A percentile compares a stretch with the other conserved stretches of the same genome.
phyloP scores from a whole-genome alignment of 2,888 invertebrate genomes.

The Caradrina kadenii region DNA sequence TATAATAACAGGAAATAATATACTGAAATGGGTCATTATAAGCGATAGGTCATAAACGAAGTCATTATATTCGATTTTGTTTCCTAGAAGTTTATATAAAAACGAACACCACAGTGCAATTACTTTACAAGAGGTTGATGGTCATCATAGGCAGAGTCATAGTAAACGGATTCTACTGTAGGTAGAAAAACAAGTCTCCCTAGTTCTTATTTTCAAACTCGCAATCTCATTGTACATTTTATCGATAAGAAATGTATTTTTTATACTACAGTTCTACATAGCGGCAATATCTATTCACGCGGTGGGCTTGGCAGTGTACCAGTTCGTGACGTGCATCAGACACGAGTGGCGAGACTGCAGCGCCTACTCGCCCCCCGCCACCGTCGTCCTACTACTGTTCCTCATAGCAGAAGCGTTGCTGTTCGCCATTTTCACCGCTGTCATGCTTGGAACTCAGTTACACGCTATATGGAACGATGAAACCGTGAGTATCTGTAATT shows the following conservation, averaged over 20 bases:
- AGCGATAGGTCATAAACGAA: no score
- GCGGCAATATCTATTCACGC: constrained; percentile 99
- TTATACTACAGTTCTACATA: constrained; percentile 96
- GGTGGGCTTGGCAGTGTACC: constrained; percentile 96
- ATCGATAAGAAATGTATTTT: neutral
- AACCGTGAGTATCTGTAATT: constrained; percentile 92
- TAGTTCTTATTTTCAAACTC: neutral
- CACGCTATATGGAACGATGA: constrained; percentile 99
- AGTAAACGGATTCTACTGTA: no score
- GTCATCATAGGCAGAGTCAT: no score
- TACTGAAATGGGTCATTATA: no score
- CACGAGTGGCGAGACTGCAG: constrained; percentile 99
- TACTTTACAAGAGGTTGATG: no score
- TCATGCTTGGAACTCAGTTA: constrained; percentile 99
- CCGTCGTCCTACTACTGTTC: constrained; percentile 97
- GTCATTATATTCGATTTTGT: no score
- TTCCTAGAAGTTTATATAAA: no score
- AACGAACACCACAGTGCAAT: no score
- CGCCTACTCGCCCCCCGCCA: constrained; percentile 98
- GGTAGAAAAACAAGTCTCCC: no score
- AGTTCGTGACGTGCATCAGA: constrained; percentile 97
- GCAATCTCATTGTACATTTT: neutral
- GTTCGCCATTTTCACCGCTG: constrained; percentile 99
- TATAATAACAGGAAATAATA: no score
- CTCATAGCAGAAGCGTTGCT: constrained; percentile 98